These are phyloP conservation scores for Elegia similella DNA, from an alignment of 2,888 invertebrate genomes.

Conservation along the genomic window DNA sequence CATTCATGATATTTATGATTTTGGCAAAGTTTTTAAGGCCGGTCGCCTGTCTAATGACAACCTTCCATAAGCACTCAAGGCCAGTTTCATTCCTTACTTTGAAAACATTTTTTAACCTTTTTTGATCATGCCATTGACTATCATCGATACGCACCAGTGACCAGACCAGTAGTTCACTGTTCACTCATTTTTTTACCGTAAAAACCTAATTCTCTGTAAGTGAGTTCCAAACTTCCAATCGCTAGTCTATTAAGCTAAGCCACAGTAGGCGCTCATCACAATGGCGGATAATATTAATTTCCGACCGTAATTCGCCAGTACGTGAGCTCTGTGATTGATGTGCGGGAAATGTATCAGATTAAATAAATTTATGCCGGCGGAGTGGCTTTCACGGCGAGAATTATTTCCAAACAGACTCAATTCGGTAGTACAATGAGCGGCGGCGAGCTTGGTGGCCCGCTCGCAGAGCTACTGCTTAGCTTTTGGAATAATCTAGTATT, in stretches of 20 bases:
- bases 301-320: conserved; percentile 44
- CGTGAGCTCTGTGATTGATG: conserved; percentile 61
- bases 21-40: too few species aligned
- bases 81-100: too few species aligned
- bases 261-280: conserved; percentile 24
- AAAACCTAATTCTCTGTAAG: background rate
- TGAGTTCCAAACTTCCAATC: background rate
- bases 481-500: conserved; percentile 11
- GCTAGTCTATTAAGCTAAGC: conserved; percentile 2
- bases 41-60: too few species aligned
- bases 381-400: conserved; percentile 65
- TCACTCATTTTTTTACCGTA: background rate
- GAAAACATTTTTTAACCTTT: too few species aligned
- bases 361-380: conserved; percentile 63
- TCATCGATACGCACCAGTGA: too few species aligned
- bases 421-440: conserved; percentile 66
- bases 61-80: too few species aligned
- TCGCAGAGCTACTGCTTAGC: background rate
- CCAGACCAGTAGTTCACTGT: background rate
- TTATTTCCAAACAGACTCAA: conserved; percentile 63
- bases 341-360: conserved; percentile 65
- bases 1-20: too few species aligned
- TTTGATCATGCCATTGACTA: too few species aligned
- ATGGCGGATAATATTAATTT: conserved; percentile 38
- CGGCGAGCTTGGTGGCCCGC: conserved; percentile 45